Conservation (phyloP, 30 jellyfish, hydroid and myxozoan genomes). For the Pelagia noctiluca region DNA sequence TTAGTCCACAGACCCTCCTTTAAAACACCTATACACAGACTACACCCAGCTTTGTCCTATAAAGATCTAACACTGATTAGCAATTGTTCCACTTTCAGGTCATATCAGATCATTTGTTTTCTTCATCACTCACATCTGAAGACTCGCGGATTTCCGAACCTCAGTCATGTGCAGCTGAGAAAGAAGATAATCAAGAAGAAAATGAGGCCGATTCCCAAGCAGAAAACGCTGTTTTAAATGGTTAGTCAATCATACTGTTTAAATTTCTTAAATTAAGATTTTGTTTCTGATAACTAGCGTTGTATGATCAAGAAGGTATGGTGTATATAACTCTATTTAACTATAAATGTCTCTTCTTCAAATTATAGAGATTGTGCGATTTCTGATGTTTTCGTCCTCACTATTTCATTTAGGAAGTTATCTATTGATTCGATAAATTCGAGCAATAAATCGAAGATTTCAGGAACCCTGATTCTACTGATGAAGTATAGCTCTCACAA, state of each 20-base stretch:
- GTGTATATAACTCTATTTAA: no score
- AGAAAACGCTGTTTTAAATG: not conserved
- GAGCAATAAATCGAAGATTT: no score
- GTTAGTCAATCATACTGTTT: not conserved
- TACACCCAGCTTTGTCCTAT: not conserved
- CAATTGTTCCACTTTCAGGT: not conserved
- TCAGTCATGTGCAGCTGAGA: not conserved
- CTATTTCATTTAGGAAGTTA: no score
- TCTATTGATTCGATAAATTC: no score
- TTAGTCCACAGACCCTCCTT: not conserved
- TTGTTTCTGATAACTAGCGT: not conserved
- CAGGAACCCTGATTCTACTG: no score
- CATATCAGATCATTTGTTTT: constrained; percentile 1
- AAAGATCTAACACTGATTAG: not conserved
- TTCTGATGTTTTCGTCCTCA: no score
- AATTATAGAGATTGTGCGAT: no score
- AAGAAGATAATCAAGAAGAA: not conserved
- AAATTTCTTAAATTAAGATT: not conserved
- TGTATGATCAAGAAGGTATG: not conserved
- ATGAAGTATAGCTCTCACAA: no score
- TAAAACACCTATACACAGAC: not conserved
- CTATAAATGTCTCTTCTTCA: no score
- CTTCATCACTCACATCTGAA: not conserved
- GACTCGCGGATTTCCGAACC: not conserved
- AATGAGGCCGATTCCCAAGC: not conserved